phyloP scores from a whole-genome alignment of 2,888 invertebrate genomes.

The Lithophane leautieri region DNA sequence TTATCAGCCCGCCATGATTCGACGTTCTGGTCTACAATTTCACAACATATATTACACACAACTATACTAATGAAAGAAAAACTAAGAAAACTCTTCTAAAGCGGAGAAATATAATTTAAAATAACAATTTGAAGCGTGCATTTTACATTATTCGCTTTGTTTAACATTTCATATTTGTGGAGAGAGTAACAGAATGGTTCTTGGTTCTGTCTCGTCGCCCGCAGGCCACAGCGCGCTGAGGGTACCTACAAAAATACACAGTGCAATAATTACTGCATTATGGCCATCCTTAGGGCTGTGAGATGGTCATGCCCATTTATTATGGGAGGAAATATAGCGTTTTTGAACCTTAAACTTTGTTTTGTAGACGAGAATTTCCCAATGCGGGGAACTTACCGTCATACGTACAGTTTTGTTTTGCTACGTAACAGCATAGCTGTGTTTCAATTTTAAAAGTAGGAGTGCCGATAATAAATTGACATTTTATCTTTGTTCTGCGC shows the following conservation, averaged over 20 bases:
- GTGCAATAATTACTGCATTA: constrained; percentile 60
- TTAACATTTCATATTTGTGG: constrained; percentile 56
- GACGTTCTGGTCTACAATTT: background rate
- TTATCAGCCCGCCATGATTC: background rate
- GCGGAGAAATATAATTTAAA: constrained; percentile 26
- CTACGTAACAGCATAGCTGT: background rate
- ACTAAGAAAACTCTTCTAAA: constrained; percentile 34
- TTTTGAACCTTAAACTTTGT: constrained; percentile 12
- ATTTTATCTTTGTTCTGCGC: background rate
- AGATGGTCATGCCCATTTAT: background rate
- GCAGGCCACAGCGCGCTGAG: constrained; percentile 23
- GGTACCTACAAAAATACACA: constrained; percentile 55
- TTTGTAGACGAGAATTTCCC: background rate
- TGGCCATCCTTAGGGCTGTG: constrained; percentile 24
- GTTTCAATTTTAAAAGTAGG: background rate
- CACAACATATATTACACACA: background rate
- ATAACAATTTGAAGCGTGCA: constrained; percentile 46
- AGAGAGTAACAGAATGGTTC: constrained; percentile 23
- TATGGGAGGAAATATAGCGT: constrained; percentile 5
- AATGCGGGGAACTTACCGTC: background rate
- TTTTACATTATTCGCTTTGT: constrained; percentile 50
- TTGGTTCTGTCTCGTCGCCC: constrained; percentile 44
- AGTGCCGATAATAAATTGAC: background rate
- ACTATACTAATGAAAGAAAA: constrained; percentile 43
- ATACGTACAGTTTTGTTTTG: background rate